Evolutionary conservation across 2,113 vertebrate genomes (phyloP), one percentile per base, ranked within the genome.

Genomic region (Thunnus thynnus): DNA sequence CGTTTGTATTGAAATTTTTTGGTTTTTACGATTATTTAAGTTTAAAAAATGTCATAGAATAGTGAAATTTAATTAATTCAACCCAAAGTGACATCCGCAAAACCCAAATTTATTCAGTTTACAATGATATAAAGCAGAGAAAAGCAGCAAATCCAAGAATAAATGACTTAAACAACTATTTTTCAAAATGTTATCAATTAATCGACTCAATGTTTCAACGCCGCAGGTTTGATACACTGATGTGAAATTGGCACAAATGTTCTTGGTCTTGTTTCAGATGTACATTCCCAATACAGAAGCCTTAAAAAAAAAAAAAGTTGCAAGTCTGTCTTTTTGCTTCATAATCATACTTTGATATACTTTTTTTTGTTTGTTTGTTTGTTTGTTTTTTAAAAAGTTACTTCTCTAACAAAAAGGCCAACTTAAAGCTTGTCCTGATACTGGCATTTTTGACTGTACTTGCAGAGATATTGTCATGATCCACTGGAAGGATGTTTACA

Each of bases 401-500:
- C 20, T 66, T 14, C 3, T 50, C 22, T 46, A 41, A 56, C 3
- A 66, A 82, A 52, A 77, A 52, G 55, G 46, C 58, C 84, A 78
- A 76, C 58, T 72, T 76, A 71, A 18, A 80, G 62, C 47, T 47
- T 51, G 58, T 52, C 46, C 36, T 46, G 6, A 18, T 52, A 5
- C 61, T 78, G 71, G 85, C 71, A 48, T 79, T 76, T 86, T 16
- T 85, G 62, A 78, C 54, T 76, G 70, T 75, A 86, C 89, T 87
- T 91, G 73, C 85, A 86, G 80, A 90, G 82, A 84, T 80, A 82
- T 89, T 89, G 86, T 91, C 80, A 88, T 82, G 74, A 89, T 84
- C 86, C 83, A 78, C 86, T 62, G 48, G 71, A 92, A 82, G 82
- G 87, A 73, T 88, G 91, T 94, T 93, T 92, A 94, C 94, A 94